Evolutionary conservation across 1,140 invertebrate species (phyloP).

Genomic region (Monochamus saltuarius): DNA sequence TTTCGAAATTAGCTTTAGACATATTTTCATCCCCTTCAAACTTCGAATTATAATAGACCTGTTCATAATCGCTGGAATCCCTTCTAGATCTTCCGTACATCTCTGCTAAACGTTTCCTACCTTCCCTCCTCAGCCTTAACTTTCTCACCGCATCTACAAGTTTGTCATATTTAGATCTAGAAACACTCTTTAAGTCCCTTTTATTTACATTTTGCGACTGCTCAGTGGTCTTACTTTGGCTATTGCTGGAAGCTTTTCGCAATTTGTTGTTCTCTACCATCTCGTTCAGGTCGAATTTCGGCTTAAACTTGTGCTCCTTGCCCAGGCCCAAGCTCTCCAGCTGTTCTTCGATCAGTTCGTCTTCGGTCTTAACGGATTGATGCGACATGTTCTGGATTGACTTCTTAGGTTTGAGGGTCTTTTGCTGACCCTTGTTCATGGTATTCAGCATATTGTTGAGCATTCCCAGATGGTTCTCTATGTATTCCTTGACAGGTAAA

Average conservation of each 20-base stretch:
- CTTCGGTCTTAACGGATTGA: neutral
- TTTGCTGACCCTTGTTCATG: constrained; percentile 7
- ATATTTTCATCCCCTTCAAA: neutral
- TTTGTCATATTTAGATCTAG: constrained; percentile 16
- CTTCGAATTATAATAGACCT: neutral
- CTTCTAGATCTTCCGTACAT: constrained; percentile 5
- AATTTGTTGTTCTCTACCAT: neutral
- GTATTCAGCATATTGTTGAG: constrained; percentile 20
- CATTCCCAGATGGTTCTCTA: constrained; percentile 35
- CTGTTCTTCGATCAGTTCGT: constrained; percentile 22
- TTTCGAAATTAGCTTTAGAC: constrained; percentile 4
- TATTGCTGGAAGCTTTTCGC: neutral
- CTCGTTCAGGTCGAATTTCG: constrained; percentile 16
- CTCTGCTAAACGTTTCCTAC: constrained; percentile 19
- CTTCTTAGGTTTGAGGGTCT: neutral
- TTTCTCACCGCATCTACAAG: constrained; percentile 16
- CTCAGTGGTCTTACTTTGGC: neutral
- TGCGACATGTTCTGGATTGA: neutral
- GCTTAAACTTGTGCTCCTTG: constrained; percentile 15
- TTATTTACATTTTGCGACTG: constrained; percentile 8
- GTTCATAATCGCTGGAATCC: neutral
- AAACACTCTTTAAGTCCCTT: constrained; percentile 6
- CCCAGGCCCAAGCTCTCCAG: constrained; percentile 22
- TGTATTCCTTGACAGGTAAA: constrained; percentile 39
- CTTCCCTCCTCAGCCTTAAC: constrained; percentile 16